Base-by-base conservation (phyloP, 2,888 invertebrate species). In the Dione vanillae region DNA sequence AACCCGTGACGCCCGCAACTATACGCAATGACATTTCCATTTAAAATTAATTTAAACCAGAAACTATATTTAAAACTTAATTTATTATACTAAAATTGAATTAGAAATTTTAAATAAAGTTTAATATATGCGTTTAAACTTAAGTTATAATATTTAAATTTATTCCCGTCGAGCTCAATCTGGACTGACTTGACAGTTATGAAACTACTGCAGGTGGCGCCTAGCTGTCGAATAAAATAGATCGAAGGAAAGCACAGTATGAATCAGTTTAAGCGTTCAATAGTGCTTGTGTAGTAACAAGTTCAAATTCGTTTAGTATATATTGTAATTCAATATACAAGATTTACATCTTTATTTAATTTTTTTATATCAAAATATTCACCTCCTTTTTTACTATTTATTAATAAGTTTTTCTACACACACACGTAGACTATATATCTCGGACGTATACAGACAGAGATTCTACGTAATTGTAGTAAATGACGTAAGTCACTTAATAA, bases 181-280 rank as follows among this genome's bases (percentile, higher is more conserved):
- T 56, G 56, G 12, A 40, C 16, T 11, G 56, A 56, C 56, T 16
- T 16, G 37, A 16, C 56, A 40, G 56, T 56, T 40, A 56, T 40
- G 56, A 56, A 56, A 19, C 54, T 56, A 56, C 6, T 56, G 56
- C 56, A 56, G 16, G 35, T 56, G 56, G 37, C 54, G n/a, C 54
- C 54, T 10, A 54, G 37, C 12, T 37, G 16, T 37, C n/a, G 37
- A 56, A 56, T 12, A 16, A 16, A 56, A 56, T 56, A 8, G 16
- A 37, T 54, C 37, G 14, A n/a, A 54, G 10, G 54, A 37, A 54
- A 35, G 9, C 27, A 54, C 35, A 8, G 35, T 35, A 9, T 47
- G 49, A 6, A 27, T 35, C 14, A 54, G 3, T n/a, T 27, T 1
- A 27, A 5, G 5, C 0, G 14, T 52, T 47, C 2, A 27, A 2